Evolutionary conservation across 2,888 invertebrate genomes (phyloP).

Genomic region (Rhabditophanes sp.): DNA sequence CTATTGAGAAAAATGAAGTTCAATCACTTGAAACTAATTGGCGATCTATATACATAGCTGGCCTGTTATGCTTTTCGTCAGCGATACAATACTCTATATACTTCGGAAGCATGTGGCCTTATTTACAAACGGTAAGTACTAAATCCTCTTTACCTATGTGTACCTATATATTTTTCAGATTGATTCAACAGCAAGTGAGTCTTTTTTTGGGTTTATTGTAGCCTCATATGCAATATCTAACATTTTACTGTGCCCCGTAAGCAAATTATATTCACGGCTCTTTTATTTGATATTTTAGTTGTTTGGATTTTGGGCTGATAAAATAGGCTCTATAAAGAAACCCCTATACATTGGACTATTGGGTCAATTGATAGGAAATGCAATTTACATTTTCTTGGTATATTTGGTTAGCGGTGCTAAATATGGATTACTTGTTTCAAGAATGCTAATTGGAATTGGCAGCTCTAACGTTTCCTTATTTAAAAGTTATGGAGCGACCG

Average conservation of each 20-base stretch:
- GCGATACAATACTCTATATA: constrained; percentile 19
- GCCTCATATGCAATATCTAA: constrained; percentile 17
- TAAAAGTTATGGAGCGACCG: constrained; percentile 18
- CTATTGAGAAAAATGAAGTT: too few species aligned
- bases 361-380: constrained; percentile 17
- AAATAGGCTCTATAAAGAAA: constrained; percentile 12
- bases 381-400: constrained; percentile 15
- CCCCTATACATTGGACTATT: constrained; percentile 15
- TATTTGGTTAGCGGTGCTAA: constrained; percentile 8
- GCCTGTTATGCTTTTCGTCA: constrained; percentile 15
- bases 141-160: too few species aligned
- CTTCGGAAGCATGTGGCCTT: constrained; percentile 21
- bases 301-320: constrained; percentile 19
- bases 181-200: constrained; percentile 13
- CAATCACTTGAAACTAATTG: constrained; percentile 14
- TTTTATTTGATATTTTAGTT: too few species aligned
- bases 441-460: constrained; percentile 17
- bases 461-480: constrained; percentile 19
- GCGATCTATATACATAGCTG: constrained; percentile 17
- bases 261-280: too few species aligned
- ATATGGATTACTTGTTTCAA: constrained; percentile 14
- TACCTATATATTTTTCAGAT: too few species aligned
- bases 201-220: constrained; percentile 15
- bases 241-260: constrained; percentile 12
- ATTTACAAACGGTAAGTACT: constrained; percentile 11